Base-by-base conservation (phyloP, 2,888 invertebrate species). In the Incurvaria masculella region DNA sequence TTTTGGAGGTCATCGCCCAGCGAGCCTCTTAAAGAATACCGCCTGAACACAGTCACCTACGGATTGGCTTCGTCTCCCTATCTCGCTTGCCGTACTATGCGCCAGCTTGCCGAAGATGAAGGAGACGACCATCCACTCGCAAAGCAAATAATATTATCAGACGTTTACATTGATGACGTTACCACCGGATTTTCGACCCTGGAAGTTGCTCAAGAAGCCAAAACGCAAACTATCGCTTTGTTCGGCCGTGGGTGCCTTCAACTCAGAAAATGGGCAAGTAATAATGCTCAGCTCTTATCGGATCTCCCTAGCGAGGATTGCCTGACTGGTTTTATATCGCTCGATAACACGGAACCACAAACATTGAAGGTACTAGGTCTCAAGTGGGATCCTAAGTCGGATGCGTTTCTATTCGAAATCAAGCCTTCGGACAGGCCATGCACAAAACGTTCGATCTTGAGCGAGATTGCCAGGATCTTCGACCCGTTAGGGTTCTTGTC, bases 401-500 rank as follows among this genome's bases (percentile, higher is more conserved):
- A 44, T 44, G 21, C 21, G 18, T 46, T 51, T 14, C 42, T 45
- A 33, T 49, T 46, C 16, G 42, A 41, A 14, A 20, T 21, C 3
- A 33, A 14, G 11, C 8, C 4, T 33, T 4, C 14, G 3, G 33
- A 33, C 14, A 11, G 21, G 23, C 4, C 26, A 4, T 33, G 8
- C 2, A 51, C 51, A 4, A 51, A 51, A 39, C 43, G 46, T 21
- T 41, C 39, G 2, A 23, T 50, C 11, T 43, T 52, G 3, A 33
- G 33, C 14, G 11, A 33, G 11, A 42, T 50, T n/a, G 26, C 52
- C 8, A 41, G 47, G 14, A 20, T 54, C 1, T 53, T 50, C 33
- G 51, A 53, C 21, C 50, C 54, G 11, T 39, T 50, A 20, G 49
- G 49, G 5, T 51, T 46, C 10, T 21, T 54, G 27, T 20, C 51